phyloP scores from a whole-genome alignment of 2,113 vertebrate genomes.

The Dolichallabes microphthalmus region DNA sequence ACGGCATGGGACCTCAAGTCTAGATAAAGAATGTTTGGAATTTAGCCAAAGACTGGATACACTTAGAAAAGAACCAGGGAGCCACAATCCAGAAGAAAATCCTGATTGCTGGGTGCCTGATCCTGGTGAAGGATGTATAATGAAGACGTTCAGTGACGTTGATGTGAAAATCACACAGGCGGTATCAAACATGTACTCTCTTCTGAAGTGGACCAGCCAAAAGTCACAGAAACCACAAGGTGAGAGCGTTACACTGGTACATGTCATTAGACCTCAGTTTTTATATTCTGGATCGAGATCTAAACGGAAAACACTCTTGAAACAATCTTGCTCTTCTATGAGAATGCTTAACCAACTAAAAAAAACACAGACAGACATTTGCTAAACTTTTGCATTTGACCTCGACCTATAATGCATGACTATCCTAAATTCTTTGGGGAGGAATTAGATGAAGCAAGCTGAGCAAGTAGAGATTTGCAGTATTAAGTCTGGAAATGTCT shows the following conservation, averaged over 20 bases:
- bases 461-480: slow-evolving; percentile 10
- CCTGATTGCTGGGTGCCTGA: not conserved
- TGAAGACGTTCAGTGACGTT: not conserved
- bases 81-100: slow-evolving; percentile 5
- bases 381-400: not conserved
- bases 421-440: not conserved
- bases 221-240: slow-evolving; percentile 58
- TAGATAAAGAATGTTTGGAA: slow-evolving; percentile 5
- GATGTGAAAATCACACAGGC: slow-evolving; percentile 70
- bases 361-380: not conserved
- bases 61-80: not conserved
- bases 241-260: slow-evolving; percentile 12
- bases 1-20: not conserved
- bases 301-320: not conserved
- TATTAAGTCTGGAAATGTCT: not conserved
- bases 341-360: not conserved
- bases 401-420: not conserved
- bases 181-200: slow-evolving; percentile 75
- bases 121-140: not conserved
- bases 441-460: not conserved
- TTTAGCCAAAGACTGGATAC: slow-evolving; percentile 26
- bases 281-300: not conserved
- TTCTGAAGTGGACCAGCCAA: slow-evolving; percentile 72
- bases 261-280: not conserved
- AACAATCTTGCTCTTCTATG: not conserved